Evolutionary conservation across 1,140 invertebrate genomes (phyloP), one percentile per base, ranked within the genome.

Genomic region (Campodea augens): DNA sequence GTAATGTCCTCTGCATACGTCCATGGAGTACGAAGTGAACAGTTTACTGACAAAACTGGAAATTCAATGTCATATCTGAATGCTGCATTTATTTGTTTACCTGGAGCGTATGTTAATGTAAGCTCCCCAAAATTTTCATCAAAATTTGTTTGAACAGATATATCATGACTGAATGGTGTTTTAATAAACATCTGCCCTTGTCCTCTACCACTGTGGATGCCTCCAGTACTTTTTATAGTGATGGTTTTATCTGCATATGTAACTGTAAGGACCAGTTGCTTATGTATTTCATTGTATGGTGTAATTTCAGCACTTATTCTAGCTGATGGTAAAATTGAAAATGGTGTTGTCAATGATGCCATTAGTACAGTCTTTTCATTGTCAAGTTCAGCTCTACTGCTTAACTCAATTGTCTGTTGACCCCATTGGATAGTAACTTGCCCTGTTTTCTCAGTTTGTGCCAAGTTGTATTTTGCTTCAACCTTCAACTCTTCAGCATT

Each of bases 291-390:
- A 15, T 7, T 10, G 27, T 7, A 7, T 7, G 7, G 15, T 7
- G 7, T 15, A 7, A 32, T 7, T 15, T 32, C 27, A 15, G 15
- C 15, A 7, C 15, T 32, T 7, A 15, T 15, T 32, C 7, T 15
- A 10, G 27, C 27, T 32, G 27, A 32, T 15, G 7, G 27, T 15
- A 32, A 7, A 15, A 15, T 10, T 15, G 40, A 23, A 12, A 20
- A 47, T 12, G 47, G 47, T 3, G 27, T 45, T 7, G 43, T 15
- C 32, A 48, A n/a, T 1, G 25, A 27, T 5, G 37, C 43, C 40
- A 38, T 38, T 20, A 13, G 13, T 10, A 2, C 23, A 21, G 21
- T 24, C 20, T 24, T 32, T 19, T 20, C 13, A 3, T 20, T 10
- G 41, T 27, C 27, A 19, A 43, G 7, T 7, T 4, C 27, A 3